Percentiles rank a stretch among this genome's conserved stretches.
phyloP scores from a whole-genome alignment of 1,140 invertebrate genomes.

The Meteorus sp. region DNA sequence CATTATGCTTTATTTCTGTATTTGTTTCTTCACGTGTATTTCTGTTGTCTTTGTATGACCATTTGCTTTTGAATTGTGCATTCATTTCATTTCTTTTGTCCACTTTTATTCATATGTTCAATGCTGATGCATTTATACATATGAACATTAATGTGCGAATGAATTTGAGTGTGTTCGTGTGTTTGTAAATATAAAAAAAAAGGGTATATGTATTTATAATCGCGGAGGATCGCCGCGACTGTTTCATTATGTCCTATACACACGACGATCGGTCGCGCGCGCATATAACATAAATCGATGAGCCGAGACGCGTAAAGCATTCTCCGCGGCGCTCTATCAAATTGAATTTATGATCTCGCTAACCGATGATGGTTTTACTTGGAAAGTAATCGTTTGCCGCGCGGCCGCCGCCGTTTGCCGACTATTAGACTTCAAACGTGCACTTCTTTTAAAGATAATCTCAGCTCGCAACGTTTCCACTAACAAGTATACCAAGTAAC shows the following conservation, averaged over 20 bases:
- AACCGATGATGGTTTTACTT: constrained; percentile 30
- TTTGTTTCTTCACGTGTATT: background rate
- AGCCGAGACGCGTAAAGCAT: constrained; percentile 32
- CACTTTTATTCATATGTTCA: background rate
- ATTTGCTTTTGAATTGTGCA: too few relatives aligned
- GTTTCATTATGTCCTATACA: constrained; percentile 17
- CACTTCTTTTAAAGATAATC: constrained; percentile 20
- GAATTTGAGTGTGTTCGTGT: too few relatives aligned
- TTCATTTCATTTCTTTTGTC: too few relatives aligned
- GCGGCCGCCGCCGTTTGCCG: background rate
- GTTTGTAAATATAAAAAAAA: too few relatives aligned
- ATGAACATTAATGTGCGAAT: too few relatives aligned
- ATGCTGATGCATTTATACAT: background rate
- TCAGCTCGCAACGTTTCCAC: constrained; percentile 19
- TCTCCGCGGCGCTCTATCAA: constrained; percentile 30
- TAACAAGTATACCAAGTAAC: constrained; percentile 26
- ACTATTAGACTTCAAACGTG: background rate
- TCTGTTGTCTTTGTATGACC: background rate
- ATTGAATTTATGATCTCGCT: constrained; percentile 35
- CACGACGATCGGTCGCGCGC: constrained; percentile 1
- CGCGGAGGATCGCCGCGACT: background rate
- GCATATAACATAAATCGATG: constrained; percentile 22
- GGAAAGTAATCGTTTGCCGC: constrained; percentile 24
- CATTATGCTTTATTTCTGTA: background rate
- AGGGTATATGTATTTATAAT: constrained; percentile 11